Evolutionary conservation across 2,113 vertebrate genomes (phyloP).

Genomic region (Alaudala cheleensis): DNA sequence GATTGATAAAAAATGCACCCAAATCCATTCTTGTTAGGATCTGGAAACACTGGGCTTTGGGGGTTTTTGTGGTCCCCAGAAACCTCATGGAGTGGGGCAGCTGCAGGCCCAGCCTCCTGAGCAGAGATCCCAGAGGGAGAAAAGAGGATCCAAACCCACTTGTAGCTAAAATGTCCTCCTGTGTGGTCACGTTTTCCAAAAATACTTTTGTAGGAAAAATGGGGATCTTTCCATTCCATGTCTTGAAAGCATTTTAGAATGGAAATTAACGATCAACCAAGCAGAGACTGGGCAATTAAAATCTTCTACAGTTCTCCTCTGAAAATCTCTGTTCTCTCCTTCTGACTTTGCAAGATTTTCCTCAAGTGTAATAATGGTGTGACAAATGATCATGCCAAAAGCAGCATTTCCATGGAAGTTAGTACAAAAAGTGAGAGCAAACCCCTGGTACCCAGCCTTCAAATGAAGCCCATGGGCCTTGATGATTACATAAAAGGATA

Average conservation of each 20-base stretch:
- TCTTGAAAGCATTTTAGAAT: background rate
- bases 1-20: background rate
- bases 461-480: background rate
- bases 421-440: background rate
- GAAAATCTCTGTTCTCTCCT: background rate
- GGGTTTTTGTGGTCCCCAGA: background rate
- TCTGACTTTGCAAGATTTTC: background rate
- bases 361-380: background rate
- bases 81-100: rapidly evolving
- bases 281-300: background rate
- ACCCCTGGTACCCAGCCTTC: background rate
- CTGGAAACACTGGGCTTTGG: background rate
- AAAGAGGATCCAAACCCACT: background rate
- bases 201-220: background rate
- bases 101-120: background rate
- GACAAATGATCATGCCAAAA: background rate
- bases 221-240: background rate
- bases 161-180: background rate
- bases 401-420: background rate
- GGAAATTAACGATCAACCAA: background rate
- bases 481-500: background rate
- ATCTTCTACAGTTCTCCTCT: background rate
- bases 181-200: background rate
- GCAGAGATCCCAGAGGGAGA: background rate
- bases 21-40: background rate